phyloP scores from a whole-genome alignment of 2,888 invertebrate species.

The Coenonympha glycerion region DNA sequence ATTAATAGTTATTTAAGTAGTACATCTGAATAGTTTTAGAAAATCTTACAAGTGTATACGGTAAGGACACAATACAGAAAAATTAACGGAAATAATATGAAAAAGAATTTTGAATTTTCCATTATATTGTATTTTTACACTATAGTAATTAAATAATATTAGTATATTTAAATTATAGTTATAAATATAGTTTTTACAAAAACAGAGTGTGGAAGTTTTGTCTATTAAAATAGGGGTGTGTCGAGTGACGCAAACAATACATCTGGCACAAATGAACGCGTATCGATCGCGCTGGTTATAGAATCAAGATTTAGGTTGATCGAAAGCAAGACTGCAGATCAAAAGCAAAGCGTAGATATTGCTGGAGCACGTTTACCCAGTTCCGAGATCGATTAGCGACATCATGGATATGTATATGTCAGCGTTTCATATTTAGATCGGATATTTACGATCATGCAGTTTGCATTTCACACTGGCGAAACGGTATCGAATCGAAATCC shows the following conservation, averaged over 20 bases:
- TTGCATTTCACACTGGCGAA: constrained; percentile 6
- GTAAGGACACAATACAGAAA: constrained; percentile 47
- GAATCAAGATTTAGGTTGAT: constrained; percentile 25
- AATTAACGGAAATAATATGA: constrained; percentile 12
- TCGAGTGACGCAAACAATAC: constrained; percentile 21
- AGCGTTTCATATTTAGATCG: constrained; percentile 16
- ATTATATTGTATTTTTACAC: neutral
- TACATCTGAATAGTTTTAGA: constrained; percentile 19
- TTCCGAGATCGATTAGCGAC: constrained; percentile 24
- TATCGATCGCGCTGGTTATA: constrained; percentile 22
- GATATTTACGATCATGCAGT: constrained; percentile 15
- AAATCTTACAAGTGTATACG: constrained; percentile 34
- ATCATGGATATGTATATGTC: constrained; percentile 10
- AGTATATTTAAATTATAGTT: neutral
- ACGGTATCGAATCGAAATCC: neutral
- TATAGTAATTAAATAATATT: neutral
- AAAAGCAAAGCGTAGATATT: constrained; percentile 15
- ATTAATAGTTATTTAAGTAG: neutral
- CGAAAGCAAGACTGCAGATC: constrained; percentile 20
- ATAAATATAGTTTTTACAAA: neutral
- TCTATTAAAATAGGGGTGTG: constrained; percentile 2
- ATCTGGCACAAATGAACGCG: constrained; percentile 17
- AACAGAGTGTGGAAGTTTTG: neutral
- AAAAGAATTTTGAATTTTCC: neutral
- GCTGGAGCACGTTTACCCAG: no score